Percentiles rank a stretch among this genome's conserved stretches.
phyloP scores from a whole-genome alignment of 2,888 invertebrate species.

The Ctenicera cuprea region DNA sequence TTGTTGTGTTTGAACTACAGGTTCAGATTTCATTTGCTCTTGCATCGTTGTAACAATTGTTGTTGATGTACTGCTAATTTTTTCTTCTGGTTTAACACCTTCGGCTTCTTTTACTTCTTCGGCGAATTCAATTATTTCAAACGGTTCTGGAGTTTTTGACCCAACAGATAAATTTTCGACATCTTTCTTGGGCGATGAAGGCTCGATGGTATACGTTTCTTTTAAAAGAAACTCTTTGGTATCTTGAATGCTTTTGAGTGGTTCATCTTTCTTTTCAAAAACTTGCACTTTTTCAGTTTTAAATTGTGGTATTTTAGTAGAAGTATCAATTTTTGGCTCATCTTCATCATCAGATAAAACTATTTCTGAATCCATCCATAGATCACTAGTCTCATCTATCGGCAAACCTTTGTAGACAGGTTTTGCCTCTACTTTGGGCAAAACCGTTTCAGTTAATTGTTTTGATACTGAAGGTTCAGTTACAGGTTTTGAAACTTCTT shows the following conservation, averaged over 20 bases:
- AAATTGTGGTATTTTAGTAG: background rate
- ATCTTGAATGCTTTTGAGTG: background rate
- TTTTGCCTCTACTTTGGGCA: conserved; percentile 21
- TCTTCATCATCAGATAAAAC: conserved; percentile 44
- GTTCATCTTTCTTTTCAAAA: background rate
- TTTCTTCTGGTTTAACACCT: background rate
- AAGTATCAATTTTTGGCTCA: background rate
- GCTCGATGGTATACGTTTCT: background rate
- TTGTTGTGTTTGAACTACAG: background rate
- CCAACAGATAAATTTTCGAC: background rate
- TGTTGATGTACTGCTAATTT: background rate
- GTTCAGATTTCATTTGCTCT: background rate
- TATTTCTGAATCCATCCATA: conserved; percentile 49
- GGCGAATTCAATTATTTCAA: conserved; percentile 12
- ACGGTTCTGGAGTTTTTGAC: background rate
- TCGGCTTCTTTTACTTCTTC: background rate
- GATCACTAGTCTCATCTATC: conserved; percentile 33
- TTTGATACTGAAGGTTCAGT: background rate
- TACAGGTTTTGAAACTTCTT: conserved; percentile 21
- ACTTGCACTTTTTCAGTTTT: background rate
- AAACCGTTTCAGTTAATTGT: background rate
- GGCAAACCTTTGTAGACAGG: conserved; percentile 40
- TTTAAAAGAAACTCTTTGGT: background rate
- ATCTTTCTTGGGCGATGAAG: no score
- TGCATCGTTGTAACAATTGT: no score